Percentiles rank a stretch among this genome's conserved stretches.
Evolutionary conservation across 2,797 vertebrate species (phyloP).

Genomic region (Mus caroli): DNA sequence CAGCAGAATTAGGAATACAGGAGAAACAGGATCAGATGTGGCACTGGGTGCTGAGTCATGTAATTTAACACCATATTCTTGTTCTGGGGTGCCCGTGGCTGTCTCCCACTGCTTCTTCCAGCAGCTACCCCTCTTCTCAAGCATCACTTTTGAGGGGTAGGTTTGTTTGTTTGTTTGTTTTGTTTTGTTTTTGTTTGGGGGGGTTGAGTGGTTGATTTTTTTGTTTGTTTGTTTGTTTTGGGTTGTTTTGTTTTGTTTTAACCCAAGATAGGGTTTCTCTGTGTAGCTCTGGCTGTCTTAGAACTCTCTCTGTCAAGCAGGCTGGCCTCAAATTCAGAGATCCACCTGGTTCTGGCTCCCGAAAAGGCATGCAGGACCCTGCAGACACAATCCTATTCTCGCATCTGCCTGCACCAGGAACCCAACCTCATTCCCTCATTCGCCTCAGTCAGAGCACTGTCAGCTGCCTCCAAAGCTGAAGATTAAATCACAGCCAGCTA

Average conservation of each 20-base stretch:
- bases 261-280: background rate
- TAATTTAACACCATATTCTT: background rate
- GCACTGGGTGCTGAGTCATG: background rate
- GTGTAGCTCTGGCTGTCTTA: background rate
- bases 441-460: background rate
- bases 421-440: too few relatives aligned
- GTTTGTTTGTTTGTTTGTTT: background rate
- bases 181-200: background rate
- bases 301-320: background rate
- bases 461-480: background rate
- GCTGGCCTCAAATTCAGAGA: background rate
- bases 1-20: fast-evolving
- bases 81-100: background rate
- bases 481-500: background rate
- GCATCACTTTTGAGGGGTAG: background rate
- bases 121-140: background rate
- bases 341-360: background rate
- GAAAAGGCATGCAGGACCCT: background rate
- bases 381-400: background rate
- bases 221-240: background rate
- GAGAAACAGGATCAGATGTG: background rate
- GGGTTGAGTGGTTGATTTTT: background rate
- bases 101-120: background rate
- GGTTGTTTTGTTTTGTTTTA: background rate
- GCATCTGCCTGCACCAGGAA: background rate